A percentile compares a stretch with the other conserved stretches of the same genome.
Evolutionary conservation across 2,113 vertebrate species (phyloP).

Genomic region (Recurvirostra avosetta): DNA sequence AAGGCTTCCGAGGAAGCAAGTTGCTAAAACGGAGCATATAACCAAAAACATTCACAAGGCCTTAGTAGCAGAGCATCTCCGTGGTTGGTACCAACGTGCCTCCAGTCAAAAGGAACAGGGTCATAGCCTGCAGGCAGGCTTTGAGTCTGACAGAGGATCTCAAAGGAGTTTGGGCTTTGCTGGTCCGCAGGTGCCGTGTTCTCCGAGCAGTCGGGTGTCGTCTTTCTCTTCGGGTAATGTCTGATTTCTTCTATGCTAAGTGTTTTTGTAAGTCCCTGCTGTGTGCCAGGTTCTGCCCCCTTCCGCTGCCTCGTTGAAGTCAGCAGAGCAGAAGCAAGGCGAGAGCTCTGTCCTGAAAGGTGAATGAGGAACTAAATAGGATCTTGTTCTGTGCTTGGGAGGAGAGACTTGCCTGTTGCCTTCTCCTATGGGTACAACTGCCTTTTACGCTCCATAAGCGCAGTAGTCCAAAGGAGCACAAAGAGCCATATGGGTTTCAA

Average conservation of each 20-base stretch:
- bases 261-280: neutral
- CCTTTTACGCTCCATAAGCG: neutral
- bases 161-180: constrained; percentile 86
- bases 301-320: fast-evolving
- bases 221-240: constrained; percentile 83
- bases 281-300: neutral
- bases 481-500: neutral
- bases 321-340: neutral
- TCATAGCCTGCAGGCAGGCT: constrained; percentile 74
- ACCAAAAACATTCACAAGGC: constrained; percentile 89
- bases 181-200: constrained; percentile 78
- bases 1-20: constrained; percentile 82
- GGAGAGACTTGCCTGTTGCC: neutral
- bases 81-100: constrained; percentile 95
- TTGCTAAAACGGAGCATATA: constrained; percentile 77
- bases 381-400: neutral
- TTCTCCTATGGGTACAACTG: neutral
- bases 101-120: constrained; percentile 78
- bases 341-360: neutral
- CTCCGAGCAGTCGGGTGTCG: constrained; percentile 75
- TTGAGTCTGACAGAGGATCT: constrained; percentile 84
- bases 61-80: constrained; percentile 89
- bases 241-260: neutral
- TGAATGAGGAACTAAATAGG: neutral
- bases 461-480: neutral